Percentiles rank a stretch among this genome's conserved stretches.
These are phyloP conservation scores for Eupithecia inturbata DNA, from an alignment of 2,888 invertebrate species.

Conservation along the genomic window DNA sequence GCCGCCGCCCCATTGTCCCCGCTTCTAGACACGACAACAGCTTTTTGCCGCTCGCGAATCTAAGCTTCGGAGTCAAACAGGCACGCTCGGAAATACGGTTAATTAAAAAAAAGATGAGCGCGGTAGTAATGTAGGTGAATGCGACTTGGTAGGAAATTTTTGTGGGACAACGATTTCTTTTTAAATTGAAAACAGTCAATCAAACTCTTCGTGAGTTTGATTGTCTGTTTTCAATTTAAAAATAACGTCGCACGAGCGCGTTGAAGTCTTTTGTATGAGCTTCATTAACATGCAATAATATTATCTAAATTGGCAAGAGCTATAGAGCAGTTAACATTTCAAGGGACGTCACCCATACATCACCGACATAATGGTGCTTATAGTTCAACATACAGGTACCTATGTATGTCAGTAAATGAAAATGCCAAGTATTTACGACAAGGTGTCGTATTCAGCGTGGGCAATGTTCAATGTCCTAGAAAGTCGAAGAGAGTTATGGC, in stretches of 20 bases:
- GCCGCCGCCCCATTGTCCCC: conserved; percentile 56
- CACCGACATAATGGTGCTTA: conserved; percentile 3
- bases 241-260: conserved; percentile 25
- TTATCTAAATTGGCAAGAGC: neutral
- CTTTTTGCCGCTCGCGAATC: conserved; percentile 54
- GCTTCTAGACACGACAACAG: conserved; percentile 43
- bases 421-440: conserved; percentile 31
- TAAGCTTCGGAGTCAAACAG: conserved; percentile 42
- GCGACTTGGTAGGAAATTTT: conserved; percentile 26
- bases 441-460: conserved; percentile 34
- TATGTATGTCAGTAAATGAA: conserved; percentile 20
- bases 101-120: conserved; percentile 55
- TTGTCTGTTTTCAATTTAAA: no score
- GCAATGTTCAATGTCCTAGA: conserved; percentile 30
- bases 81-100: conserved; percentile 53
- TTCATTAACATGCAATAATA: neutral
- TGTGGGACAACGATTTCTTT: neutral
- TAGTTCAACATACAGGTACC: conserved; percentile 6
- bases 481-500: conserved; percentile 29
- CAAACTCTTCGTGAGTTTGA: neutral
- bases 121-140: conserved; percentile 32
- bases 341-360: conserved; percentile 17
- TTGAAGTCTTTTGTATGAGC: conserved; percentile 37
- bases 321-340: conserved; percentile 13
- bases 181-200: neutral